Conservation (phyloP, 2,113 vertebrate genomes). For the Thinocorus orbignyianus region DNA sequence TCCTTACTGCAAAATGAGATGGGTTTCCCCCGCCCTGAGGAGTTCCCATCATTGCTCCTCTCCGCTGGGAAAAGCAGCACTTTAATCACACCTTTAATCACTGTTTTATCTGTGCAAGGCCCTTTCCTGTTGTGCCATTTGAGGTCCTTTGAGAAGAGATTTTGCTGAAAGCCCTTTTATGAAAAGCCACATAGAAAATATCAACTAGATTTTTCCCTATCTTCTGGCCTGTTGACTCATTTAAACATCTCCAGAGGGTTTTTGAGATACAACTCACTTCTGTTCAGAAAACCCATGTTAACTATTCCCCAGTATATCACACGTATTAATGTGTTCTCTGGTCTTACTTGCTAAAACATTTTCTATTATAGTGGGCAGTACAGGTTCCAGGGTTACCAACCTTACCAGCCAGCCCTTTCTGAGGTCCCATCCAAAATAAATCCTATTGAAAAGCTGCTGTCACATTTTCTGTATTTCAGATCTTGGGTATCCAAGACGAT, state of each 20-base stretch:
- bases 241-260: background rate
- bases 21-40: background rate
- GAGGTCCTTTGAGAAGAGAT: background rate
- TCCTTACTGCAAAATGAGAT: background rate
- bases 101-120: background rate
- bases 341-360: background rate
- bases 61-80: background rate
- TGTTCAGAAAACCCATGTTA: background rate
- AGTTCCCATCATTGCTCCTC: background rate
- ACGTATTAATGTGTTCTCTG: background rate
- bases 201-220: background rate
- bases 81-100: background rate
- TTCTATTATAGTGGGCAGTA: background rate
- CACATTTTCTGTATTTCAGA: background rate
- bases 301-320: background rate
- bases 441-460: background rate
- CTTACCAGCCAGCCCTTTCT: background rate
- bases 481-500: background rate
- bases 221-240: background rate
- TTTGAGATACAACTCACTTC: background rate
- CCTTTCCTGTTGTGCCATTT: background rate
- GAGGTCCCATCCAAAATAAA: background rate
- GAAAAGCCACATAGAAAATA: background rate
- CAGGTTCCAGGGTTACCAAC: background rate
- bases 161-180: background rate